phyloP scores from a whole-genome alignment of 1,140 invertebrate species.

The Drosophila ambigua region DNA sequence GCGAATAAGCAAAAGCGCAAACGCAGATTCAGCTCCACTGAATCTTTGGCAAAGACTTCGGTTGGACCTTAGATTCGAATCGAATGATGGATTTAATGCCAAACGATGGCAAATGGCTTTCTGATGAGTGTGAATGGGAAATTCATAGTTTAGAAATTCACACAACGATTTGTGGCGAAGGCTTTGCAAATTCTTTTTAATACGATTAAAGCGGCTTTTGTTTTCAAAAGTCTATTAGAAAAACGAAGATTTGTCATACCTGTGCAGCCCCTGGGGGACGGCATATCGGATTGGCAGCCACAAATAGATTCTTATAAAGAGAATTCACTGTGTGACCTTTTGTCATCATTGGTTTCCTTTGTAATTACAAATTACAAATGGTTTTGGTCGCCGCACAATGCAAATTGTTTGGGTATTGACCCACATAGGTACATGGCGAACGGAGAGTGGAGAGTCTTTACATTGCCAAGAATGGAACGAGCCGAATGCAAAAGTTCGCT shows the following conservation, averaged over 20 bases:
- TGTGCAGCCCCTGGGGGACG: not conserved
- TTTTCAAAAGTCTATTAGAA: conserved; percentile 16
- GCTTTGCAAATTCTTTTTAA: conserved; percentile 33
- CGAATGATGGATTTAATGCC: conserved; percentile 18
- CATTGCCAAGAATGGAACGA: conserved; percentile 35
- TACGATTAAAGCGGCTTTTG: conserved; percentile 21
- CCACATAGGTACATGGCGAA: conserved; percentile 25
- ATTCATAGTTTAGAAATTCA: conserved; percentile 38
- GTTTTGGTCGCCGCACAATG: conserved; percentile 40
- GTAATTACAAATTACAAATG: conserved; percentile 36
- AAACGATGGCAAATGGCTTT: conserved; percentile 50
- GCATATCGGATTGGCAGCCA: not conserved
- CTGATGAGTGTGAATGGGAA: conserved; percentile 47
- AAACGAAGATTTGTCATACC: conserved; percentile 27
- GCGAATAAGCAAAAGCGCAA: conserved; percentile 24
- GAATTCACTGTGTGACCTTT: conserved; percentile 21
- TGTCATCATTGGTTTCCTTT: conserved; percentile 23
- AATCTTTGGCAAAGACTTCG: conserved; percentile 21
- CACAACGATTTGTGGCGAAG: conserved; percentile 17
- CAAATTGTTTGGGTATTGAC: conserved; percentile 46
- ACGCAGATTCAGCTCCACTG: conserved; percentile 29
- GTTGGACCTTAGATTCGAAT: conserved; percentile 39
- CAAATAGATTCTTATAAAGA: conserved; percentile 6
- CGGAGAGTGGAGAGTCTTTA: conserved; percentile 8
- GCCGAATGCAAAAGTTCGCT: conserved; percentile 45